Percentiles rank a stretch among this genome's conserved stretches.
Evolutionary conservation across 2,888 invertebrate species (phyloP).

Genomic region (Leistus spinibarbis): DNA sequence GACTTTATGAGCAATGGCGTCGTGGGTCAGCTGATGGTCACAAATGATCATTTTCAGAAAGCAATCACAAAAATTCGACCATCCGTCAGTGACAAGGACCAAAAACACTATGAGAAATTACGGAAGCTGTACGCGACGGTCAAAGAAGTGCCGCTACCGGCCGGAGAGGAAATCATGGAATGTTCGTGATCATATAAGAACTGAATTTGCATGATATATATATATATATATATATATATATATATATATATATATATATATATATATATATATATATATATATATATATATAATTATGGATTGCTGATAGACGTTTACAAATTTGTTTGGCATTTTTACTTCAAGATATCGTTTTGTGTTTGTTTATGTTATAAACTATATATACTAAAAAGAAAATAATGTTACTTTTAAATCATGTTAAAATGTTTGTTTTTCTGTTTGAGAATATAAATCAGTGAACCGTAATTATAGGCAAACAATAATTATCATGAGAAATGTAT

Average conservation of each 20-base stretch:
- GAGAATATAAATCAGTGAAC: background rate
- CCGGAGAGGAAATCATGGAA: constrained; percentile 62
- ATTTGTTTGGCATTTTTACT: background rate
- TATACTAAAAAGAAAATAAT: background rate
- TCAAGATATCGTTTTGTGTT: background rate
- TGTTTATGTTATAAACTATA: background rate
- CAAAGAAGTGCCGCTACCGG: constrained; percentile 51
- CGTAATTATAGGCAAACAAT: background rate
- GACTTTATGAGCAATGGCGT: constrained; percentile 70
- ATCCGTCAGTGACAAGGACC: constrained; percentile 77
- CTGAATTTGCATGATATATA: background rate
- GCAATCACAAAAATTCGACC: constrained; percentile 84
- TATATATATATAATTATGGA: constrained; percentile 23
- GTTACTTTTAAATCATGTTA: background rate
- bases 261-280: background rate
- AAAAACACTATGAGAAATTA: constrained; percentile 76
- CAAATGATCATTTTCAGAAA: constrained; percentile 72
- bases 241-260: background rate
- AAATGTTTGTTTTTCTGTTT: background rate
- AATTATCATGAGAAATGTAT: background rate
- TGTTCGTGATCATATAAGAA: constrained; percentile 45
- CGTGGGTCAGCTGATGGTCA: constrained; percentile 60
- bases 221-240: background rate
- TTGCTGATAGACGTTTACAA: constrained; percentile 7
- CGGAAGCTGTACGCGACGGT: constrained; percentile 66